phyloP scores from a whole-genome alignment of 2,888 invertebrate genomes.

The Drosophila pullipes region DNA sequence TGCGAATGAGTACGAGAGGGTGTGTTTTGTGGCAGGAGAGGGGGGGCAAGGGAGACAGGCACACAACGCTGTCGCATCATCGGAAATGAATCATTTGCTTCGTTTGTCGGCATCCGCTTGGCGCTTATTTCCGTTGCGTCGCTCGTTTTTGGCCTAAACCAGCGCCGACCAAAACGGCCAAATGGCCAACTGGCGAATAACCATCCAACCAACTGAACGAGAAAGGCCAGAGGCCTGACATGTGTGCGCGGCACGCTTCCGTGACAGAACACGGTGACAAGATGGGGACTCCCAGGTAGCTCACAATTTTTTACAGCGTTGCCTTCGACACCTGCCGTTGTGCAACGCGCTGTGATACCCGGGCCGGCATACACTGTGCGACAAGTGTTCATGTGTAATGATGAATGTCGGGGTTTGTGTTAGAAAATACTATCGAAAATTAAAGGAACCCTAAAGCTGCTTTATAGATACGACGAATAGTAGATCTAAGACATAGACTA shows the following conservation, averaged over 20 bases:
- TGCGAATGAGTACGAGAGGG: not conserved
- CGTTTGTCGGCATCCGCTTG: constrained; percentile 85
- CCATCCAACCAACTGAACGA: constrained; percentile 20
- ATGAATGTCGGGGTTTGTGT: not conserved
- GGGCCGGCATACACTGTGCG: constrained; percentile 14
- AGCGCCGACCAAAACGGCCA: constrained; percentile 31
- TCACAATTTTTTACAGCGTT: constrained; percentile 45
- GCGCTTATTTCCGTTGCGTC: constrained; percentile 84
- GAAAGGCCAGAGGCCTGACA: constrained; percentile 57
- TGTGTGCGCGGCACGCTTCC: constrained; percentile 80
- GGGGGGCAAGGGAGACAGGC: not conserved
- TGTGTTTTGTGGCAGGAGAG: not conserved
- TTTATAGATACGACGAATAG: not conserved
- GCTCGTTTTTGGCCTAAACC: constrained; percentile 71
- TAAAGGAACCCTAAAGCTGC: not conserved
- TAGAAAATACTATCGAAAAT: not conserved
- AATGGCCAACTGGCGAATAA: constrained; percentile 21
- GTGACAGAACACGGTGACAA: constrained; percentile 66
- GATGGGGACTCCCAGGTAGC: constrained; percentile 41
- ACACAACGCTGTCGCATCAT: constrained; percentile 80
- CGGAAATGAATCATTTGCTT: constrained; percentile 85
- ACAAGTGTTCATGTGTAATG: constrained; percentile 7
- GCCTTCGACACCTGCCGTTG: constrained; percentile 61
- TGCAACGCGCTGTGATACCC: constrained; percentile 6
- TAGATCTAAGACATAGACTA: not conserved